phyloP scores from a whole-genome alignment of 2,888 invertebrate genomes.

The Muschampia staudingeri region DNA sequence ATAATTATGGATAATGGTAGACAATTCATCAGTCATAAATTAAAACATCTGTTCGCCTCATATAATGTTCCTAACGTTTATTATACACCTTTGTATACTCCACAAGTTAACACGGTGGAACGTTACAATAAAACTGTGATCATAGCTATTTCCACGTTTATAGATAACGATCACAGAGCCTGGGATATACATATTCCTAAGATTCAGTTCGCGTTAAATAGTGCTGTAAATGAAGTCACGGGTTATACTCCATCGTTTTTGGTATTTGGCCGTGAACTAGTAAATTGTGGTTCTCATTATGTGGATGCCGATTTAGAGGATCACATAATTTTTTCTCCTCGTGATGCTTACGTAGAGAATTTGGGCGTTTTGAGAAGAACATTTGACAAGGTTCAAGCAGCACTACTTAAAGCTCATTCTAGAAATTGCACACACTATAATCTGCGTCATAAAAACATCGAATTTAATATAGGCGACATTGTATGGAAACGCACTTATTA shows the following conservation, averaged over 20 bases:
- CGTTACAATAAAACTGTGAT: not conserved
- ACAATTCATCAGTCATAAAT: not conserved
- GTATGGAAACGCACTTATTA: too few relatives aligned
- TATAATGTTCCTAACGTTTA: not conserved
- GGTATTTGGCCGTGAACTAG: not conserved
- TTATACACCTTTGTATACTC: not conserved
- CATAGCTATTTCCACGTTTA: not conserved
- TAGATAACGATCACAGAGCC: not conserved
- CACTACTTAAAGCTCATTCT: slow-evolving; percentile 17
- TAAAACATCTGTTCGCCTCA: not conserved
- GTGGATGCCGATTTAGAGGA: not conserved
- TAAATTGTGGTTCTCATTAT: not conserved
- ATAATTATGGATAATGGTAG: not conserved
- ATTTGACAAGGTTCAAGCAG: not conserved
- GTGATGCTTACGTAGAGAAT: too few relatives aligned
- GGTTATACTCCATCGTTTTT: slow-evolving; percentile 4
- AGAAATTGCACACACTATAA: not conserved
- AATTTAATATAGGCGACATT: too few relatives aligned
- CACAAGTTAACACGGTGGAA: not conserved
- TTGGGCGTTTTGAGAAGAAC: too few relatives aligned
- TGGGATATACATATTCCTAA: not conserved
- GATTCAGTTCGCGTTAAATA: not conserved
- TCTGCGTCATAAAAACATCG: too few relatives aligned
- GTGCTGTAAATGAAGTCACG: not conserved
- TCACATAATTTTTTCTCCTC: too few relatives aligned